phyloP scores from a whole-genome alignment of 2,113 vertebrate species.

The Microtus richardsoni region DNA sequence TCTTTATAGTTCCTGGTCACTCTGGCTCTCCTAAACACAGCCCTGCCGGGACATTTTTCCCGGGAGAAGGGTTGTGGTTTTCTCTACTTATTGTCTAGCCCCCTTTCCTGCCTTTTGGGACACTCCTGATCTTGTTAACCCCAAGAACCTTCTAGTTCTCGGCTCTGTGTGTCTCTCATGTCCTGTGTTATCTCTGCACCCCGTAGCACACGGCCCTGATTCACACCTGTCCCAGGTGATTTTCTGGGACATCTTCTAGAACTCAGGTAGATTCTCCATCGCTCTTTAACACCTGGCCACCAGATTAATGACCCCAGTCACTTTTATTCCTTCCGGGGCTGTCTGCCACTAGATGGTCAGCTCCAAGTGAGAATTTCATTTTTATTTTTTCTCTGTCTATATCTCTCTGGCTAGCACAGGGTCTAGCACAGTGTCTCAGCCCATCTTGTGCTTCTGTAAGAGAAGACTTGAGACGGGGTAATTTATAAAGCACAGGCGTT shows the following conservation, averaged over 20 bases:
- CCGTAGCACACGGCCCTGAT: accelerated
- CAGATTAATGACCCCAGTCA: no score
- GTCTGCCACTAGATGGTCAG: accelerated
- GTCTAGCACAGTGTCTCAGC: no score
- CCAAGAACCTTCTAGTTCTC: not conserved
- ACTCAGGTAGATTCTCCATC: not conserved
- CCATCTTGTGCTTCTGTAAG: not conserved
- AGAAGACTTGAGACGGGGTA: not conserved
- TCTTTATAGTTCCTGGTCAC: not conserved
- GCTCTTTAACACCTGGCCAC: not conserved
- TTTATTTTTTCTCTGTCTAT: not conserved
- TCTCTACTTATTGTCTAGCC: not conserved
- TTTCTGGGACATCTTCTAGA: not conserved
- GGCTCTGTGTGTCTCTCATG: not conserved
- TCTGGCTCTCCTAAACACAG: not conserved
- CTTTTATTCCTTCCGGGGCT: not conserved
- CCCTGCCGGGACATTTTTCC: not conserved
- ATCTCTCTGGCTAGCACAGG: not conserved
- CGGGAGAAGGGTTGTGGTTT: not conserved
- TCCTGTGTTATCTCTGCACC: not conserved
- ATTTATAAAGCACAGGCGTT: not conserved
- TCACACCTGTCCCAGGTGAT: no score
- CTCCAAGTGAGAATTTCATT: not conserved
- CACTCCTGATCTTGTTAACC: not conserved
- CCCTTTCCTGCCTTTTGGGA: not conserved